Percentiles rank a stretch among this genome's conserved stretches.
These are phyloP conservation scores for Morone saxatilis DNA, from an alignment of 2,113 vertebrate species.

Conservation along the genomic window DNA sequence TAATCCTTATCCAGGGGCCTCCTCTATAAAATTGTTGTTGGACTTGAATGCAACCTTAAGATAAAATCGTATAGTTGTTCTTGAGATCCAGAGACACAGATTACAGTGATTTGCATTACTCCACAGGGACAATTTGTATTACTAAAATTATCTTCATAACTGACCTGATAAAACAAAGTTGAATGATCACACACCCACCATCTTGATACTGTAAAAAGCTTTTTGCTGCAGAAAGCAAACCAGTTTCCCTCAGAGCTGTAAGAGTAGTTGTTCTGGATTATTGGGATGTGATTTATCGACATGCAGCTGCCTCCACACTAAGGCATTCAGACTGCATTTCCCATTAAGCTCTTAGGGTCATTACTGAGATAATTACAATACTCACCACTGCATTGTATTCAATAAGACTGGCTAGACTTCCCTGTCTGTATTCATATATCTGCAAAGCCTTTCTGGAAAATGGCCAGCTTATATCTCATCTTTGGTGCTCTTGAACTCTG, in stretches of 20 bases:
- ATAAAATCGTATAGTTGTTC: not conserved
- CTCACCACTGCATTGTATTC: not conserved
- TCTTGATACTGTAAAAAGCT: not conserved
- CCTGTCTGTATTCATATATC: not conserved
- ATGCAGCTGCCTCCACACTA: not conserved
- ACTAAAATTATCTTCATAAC: not conserved
- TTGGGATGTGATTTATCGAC: not conserved
- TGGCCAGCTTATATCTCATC: not conserved
- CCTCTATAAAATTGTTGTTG: not conserved
- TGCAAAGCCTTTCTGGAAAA: not conserved
- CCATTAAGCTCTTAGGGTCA: not conserved
- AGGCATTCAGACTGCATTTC: not conserved
- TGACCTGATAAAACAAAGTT: accelerated
- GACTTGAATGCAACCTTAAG: not conserved
- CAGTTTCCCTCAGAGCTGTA: not conserved
- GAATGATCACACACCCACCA: not conserved
- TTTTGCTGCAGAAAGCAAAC: not conserved
- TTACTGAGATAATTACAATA: conserved; percentile 16
- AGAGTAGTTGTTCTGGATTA: not conserved
- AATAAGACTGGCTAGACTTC: not conserved
- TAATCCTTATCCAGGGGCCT: not conserved
- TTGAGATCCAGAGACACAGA: not conserved
- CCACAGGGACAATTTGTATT: not conserved
- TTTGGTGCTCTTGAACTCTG: not conserved
- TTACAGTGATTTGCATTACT: not conserved